phyloP scores from a whole-genome alignment of 1,140 invertebrate species.

The Drosophila kanapiae region DNA sequence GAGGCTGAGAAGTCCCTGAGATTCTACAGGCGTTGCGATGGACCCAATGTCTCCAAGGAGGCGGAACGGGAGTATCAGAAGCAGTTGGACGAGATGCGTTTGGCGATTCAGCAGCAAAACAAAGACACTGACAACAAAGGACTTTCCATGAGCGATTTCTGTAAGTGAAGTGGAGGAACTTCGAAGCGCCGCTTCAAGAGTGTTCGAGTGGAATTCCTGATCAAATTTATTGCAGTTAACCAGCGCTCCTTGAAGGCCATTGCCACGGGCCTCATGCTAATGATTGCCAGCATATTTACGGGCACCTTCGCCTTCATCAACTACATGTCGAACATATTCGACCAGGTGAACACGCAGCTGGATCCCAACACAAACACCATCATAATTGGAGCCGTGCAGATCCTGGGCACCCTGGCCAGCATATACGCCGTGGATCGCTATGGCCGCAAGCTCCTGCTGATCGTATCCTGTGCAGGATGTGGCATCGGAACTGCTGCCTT shows the following conservation, averaged over 20 bases:
- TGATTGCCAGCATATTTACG: constrained; percentile 72
- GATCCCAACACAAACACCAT: constrained; percentile 87
- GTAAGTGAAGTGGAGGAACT: constrained; percentile 48
- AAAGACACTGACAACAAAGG: constrained; percentile 33
- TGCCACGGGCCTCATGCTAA: constrained; percentile 65
- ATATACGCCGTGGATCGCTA: constrained; percentile 74
- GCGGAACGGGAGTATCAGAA: constrained; percentile 44
- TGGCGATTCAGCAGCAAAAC: constrained; percentile 52
- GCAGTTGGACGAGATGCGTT: constrained; percentile 65
- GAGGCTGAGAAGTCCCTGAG: constrained; percentile 61
- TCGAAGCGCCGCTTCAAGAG: no score
- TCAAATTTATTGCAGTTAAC: constrained; percentile 40
- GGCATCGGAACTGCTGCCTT: constrained; percentile 57
- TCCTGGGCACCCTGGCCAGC: constrained; percentile 85
- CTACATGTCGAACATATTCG: constrained; percentile 88
- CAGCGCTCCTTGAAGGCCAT: constrained; percentile 59
- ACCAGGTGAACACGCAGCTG: constrained; percentile 87
- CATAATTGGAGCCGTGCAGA: constrained; percentile 86
- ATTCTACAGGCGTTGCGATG: constrained; percentile 67
- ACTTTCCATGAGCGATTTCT: constrained; percentile 54
- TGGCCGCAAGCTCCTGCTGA: constrained; percentile 70
- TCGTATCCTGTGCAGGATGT: constrained; percentile 61
- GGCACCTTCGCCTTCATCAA: constrained; percentile 78
- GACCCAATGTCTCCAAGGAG: constrained; percentile 36
- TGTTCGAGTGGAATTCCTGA: no score